phyloP scores from a whole-genome alignment of 2,113 vertebrate species.

The Speoplatyrhinus poulsoni region DNA sequence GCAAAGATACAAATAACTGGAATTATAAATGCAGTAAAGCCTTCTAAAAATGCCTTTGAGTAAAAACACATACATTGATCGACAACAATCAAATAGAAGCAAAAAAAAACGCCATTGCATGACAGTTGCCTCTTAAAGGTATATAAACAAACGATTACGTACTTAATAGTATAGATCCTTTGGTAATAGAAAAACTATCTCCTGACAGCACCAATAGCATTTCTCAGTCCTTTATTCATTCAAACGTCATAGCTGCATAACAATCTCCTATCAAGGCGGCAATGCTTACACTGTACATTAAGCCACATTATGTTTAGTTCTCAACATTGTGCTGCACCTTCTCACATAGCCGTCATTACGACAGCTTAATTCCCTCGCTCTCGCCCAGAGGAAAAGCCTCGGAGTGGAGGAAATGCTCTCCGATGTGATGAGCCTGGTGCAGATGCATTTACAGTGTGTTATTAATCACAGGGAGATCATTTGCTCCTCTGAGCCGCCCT shows the following conservation, averaged over 20 bases:
- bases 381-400: slow-evolving; percentile 47
- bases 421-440: slow-evolving; percentile 52
- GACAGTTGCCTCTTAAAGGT: background rate
- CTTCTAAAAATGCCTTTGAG: background rate
- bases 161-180: background rate
- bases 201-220: background rate
- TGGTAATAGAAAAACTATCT: background rate
- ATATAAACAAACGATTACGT: background rate
- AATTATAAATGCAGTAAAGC: background rate
- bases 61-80: background rate
- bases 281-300: slow-evolving; percentile 32
- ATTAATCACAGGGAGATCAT: slow-evolving; percentile 74
- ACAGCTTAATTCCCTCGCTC: slow-evolving; percentile 47
- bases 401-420: slow-evolving; percentile 51
- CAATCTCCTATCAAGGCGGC: no score
- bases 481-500: slow-evolving; percentile 63
- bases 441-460: slow-evolving; percentile 67
- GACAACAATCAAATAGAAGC: background rate
- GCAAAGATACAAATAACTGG: no score
- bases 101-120: background rate
- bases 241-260: slow-evolving; percentile 24
- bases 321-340: slow-evolving; percentile 39
- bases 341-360: slow-evolving; percentile 56
- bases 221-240: background rate
- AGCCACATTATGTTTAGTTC: slow-evolving; percentile 58